Evolutionary conservation across 2,888 invertebrate genomes (phyloP).

Genomic region (Chironomus tentans): DNA sequence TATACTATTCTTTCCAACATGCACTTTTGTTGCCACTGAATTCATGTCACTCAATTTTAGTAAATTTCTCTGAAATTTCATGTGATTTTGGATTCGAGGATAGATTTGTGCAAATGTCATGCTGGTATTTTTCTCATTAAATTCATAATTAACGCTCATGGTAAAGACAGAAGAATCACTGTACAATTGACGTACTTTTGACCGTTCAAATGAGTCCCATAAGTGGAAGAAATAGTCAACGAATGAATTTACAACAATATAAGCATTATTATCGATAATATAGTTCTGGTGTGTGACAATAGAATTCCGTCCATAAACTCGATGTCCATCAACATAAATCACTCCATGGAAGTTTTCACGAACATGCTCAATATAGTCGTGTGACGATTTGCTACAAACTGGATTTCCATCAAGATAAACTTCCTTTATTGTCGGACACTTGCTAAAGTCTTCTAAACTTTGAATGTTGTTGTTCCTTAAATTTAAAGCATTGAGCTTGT

Average conservation of each 20-base stretch:
- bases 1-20: not conserved
- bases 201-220: conserved; percentile 12
- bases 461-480: conserved; percentile 2
- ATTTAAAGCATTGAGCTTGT: not conserved
- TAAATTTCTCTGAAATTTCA: not conserved
- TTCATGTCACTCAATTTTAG: not conserved
- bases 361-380: not conserved
- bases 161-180: not conserved
- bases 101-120: not conserved
- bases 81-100: not conserved
- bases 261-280: not conserved
- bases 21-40: not conserved
- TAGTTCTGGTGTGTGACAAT: not conserved
- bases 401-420: conserved; percentile 17
- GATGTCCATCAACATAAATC: not conserved
- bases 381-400: not conserved
- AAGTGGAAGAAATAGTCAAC: not conserved
- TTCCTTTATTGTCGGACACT: not conserved
- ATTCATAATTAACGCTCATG: not conserved
- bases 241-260: not conserved
- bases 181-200: not conserved
- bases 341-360: not conserved
- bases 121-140: not conserved
- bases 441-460: not conserved
- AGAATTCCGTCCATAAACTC: not conserved